A percentile compares a stretch with the other conserved stretches of the same genome.
Evolutionary conservation across 2,113 vertebrate species (phyloP).

Genomic region (Myotis yumanensis): DNA sequence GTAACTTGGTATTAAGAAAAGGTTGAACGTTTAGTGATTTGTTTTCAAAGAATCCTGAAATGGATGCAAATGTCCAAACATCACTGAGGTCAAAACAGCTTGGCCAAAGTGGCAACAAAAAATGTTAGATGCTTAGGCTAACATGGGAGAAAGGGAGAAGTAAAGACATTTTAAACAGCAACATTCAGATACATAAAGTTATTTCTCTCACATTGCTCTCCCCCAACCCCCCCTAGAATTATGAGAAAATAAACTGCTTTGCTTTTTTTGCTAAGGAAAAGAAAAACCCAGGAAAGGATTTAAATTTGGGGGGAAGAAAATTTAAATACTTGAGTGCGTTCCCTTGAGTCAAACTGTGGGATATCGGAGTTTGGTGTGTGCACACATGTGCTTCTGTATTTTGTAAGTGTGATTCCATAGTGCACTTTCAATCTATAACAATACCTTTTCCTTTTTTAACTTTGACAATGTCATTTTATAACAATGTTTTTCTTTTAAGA

Average conservation of each 20-base stretch:
- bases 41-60: background rate
- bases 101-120: background rate
- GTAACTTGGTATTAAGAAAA: background rate
- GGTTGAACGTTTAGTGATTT: background rate
- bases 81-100: background rate
- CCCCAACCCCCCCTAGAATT: background rate
- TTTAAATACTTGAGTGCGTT: background rate
- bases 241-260: background rate
- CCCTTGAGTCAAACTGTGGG: background rate
- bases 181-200: background rate
- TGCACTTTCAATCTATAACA: background rate
- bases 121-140: background rate
- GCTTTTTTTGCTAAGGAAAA: background rate
- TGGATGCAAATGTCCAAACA: background rate
- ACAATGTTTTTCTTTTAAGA: background rate
- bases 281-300: background rate
- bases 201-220: background rate
- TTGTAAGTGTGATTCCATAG: background rate
- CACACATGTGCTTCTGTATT: background rate
- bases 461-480: background rate
- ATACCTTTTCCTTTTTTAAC: background rate
- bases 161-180: background rate
- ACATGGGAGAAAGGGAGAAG: background rate
- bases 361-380: background rate
- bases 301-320: background rate